Percentiles rank a stretch among this genome's conserved stretches.
phyloP scores from a whole-genome alignment of 2,888 invertebrate species.

The Linnaemya vulpina region DNA sequence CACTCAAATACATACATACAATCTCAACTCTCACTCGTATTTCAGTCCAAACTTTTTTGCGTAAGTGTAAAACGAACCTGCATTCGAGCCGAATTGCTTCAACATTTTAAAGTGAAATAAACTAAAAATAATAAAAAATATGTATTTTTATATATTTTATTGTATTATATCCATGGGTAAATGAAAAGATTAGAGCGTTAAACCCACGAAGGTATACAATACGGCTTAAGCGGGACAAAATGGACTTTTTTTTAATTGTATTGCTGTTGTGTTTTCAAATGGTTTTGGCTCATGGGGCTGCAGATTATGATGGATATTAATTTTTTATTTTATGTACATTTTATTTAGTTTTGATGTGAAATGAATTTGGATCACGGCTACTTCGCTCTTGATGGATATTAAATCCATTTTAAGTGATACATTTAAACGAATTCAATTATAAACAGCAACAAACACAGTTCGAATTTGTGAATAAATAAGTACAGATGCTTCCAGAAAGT shows the following conservation, averaged over 20 bases:
- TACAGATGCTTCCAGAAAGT: not conserved
- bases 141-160: slow-evolving; percentile 12
- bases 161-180: slow-evolving; percentile 65
- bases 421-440: not conserved
- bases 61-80: slow-evolving; percentile 33
- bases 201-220: slow-evolving; percentile 49
- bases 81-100: slow-evolving; percentile 30
- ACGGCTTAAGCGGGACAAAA: slow-evolving; percentile 44
- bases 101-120: slow-evolving; percentile 31
- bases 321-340: slow-evolving; percentile 65
- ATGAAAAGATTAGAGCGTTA: slow-evolving; percentile 68
- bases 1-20: slow-evolving; percentile 5
- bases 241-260: slow-evolving; percentile 32
- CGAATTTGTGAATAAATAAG: not conserved
- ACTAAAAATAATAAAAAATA: not conserved
- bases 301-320: slow-evolving; percentile 58
- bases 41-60: slow-evolving; percentile 44
- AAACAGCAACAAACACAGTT: not conserved
- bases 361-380: slow-evolving; percentile 6
- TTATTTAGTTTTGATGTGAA: slow-evolving; percentile 18
- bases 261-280: not conserved
- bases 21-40: too few species aligned
- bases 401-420: slow-evolving; percentile 21
- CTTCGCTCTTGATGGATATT: slow-evolving; percentile 12
- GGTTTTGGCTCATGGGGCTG: slow-evolving; percentile 40